These are phyloP conservation scores for Latrodectus geometricus DNA, from an alignment of 1,140 invertebrate genomes.

Conservation along the genomic window DNA sequence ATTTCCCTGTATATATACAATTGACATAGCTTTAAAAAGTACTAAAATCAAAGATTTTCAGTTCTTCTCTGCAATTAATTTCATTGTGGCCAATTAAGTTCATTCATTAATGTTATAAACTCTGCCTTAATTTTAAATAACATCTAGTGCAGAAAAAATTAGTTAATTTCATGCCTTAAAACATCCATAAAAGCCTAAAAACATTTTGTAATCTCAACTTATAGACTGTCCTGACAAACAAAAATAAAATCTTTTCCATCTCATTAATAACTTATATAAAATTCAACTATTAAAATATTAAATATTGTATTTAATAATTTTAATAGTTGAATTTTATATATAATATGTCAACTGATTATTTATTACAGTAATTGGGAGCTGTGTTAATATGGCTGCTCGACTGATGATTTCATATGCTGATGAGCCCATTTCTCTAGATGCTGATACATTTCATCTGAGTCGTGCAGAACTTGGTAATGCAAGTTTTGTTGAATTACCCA, in stretches of 20 bases:
- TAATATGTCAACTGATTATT: not conserved
- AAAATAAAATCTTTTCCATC: no score
- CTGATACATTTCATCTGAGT: slow-evolving; percentile 24
- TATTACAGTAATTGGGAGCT: slow-evolving; percentile 35
- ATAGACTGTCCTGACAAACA: no score
- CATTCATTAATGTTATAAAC: no score
- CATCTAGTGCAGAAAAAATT: no score
- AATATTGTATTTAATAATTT: not conserved
- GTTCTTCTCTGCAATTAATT: no score
- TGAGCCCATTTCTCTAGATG: slow-evolving; percentile 22
- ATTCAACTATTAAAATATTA: not conserved
- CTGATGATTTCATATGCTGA: slow-evolving; percentile 35
- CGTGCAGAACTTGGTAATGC: slow-evolving; percentile 2
- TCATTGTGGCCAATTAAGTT: no score
- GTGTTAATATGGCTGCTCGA: slow-evolving; percentile 53
- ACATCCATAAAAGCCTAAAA: not conserved
- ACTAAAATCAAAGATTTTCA: no score
- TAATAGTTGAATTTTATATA: no score
- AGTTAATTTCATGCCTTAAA: no score
- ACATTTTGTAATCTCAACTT: not conserved
- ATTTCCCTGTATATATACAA: no score
- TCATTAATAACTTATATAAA: not conserved
- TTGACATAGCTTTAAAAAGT: no score
- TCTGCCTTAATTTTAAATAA: no score
- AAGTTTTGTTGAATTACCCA: slow-evolving; percentile 14